Base-by-base conservation (phyloP, 1,140 invertebrate species). In the Steinernema khuongi region DNA sequence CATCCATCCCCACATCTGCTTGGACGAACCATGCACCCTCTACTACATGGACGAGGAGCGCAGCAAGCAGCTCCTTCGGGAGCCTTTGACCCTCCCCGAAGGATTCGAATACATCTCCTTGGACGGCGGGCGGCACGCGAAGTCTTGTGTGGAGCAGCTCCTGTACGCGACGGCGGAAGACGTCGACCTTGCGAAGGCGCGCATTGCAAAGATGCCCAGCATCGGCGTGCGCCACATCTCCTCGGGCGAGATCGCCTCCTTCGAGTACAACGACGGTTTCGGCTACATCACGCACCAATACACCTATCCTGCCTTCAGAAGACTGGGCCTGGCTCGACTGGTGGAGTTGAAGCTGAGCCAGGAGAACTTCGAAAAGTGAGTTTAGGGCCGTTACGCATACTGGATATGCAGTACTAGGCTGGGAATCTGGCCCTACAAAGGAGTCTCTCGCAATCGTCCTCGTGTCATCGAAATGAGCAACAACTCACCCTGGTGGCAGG, bases 201-300 rank as follows among this genome's bases (percentile, higher is more conserved):
- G 50, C 7, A 7, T 60, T 2, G 7, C 14, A 22, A 60, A 60
- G 19, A 60, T 60, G 50, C 50, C 50, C 7, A 60, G 50, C 50
- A 22, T 60, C 11, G 50, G 7, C 11, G 26, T 60, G 4, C 50
- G 50, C 26, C 11, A 60, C 4, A 22, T 60, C 50, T 14, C 50
- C 19, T 17, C 50, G 26, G 50, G 50, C 11, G 22, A 60, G 14
- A n/a, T 60, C 4, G 50, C 22, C 22, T 60, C 50, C 4, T 60
- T 60, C 50, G 50, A 60, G 50, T 60, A 60, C 50, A 60, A 60
- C 50, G 50, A 60, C 50, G 50, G 50, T 4, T 60, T 60, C 50
- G 50, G 50, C 11, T 60, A 17, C 50, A 60, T 60, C 50, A 60
- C 50, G 19, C 50, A 60, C 26, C 50, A 60, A 22, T 60, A 17